Conservation (phyloP, 1,140 invertebrate species). For the Hycleus phaleratus region DNA sequence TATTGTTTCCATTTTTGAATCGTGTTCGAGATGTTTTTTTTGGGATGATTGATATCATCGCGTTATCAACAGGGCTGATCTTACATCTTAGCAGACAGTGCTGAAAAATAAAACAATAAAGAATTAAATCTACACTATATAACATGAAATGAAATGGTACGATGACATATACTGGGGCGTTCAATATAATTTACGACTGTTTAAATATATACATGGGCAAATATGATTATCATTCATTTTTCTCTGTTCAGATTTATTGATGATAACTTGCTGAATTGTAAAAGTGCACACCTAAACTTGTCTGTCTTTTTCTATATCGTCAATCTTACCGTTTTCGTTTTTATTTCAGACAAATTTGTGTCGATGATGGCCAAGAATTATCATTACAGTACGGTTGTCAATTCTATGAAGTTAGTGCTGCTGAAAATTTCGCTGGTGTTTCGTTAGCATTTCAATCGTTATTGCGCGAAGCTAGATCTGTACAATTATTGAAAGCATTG, state of each 20-base stretch:
- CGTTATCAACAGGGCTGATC: too few relatives aligned
- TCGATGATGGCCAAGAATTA: conserved; percentile 72
- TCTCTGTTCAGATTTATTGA: background rate
- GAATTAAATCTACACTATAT: too few relatives aligned
- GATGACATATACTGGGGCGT: too few relatives aligned
- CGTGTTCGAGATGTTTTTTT: too few relatives aligned
- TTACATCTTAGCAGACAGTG: too few relatives aligned
- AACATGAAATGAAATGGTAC: too few relatives aligned
- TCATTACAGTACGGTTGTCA: conserved; percentile 71
- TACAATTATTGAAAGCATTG: conserved; percentile 61
- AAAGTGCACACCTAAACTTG: conserved; percentile 10
- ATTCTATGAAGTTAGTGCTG: conserved; percentile 80
- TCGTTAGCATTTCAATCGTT: conserved; percentile 72
- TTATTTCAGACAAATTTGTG: conserved; percentile 59
- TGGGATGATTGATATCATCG: too few relatives aligned
- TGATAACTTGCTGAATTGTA: background rate
- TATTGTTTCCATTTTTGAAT: too few relatives aligned
- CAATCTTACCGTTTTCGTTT: conserved; percentile 6
- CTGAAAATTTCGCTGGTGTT: conserved; percentile 70
- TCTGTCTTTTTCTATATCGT: background rate
- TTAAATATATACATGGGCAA: too few relatives aligned
- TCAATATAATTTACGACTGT: too few relatives aligned
- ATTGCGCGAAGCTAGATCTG: conserved; percentile 62
- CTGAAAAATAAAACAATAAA: too few relatives aligned
- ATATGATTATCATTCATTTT: background rate